phyloP scores from a whole-genome alignment of 1,140 invertebrate species.

The Mycetomoellerius zeteki region DNA sequence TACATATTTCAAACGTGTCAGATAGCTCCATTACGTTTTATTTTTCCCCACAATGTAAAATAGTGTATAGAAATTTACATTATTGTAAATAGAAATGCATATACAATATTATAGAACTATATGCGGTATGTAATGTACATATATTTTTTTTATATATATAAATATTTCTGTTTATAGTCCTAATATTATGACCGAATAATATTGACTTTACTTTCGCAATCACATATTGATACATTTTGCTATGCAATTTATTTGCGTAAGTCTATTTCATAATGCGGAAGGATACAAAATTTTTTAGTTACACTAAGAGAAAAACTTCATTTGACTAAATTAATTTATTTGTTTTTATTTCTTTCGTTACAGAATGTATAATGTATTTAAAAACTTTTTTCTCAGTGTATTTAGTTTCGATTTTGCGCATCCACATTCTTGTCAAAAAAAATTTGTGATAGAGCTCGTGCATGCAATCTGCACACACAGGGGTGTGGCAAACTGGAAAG shows the following conservation, averaged over 20 bases:
- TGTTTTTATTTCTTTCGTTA: no score
- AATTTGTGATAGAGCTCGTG: neutral
- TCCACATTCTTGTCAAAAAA: neutral
- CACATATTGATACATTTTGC: neutral
- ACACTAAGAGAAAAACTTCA: no score
- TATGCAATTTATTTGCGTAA: neutral
- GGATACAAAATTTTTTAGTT: neutral
- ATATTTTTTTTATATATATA: no score
- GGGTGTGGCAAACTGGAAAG: neutral
- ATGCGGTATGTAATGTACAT: neutral
- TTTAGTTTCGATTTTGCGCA: neutral
- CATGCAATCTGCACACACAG: conserved; percentile 4
- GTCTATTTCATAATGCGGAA: neutral
- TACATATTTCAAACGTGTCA: neutral
- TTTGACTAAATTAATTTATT: no score
- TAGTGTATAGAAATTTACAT: neutral
- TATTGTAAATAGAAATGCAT: neutral
- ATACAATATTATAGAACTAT: neutral
- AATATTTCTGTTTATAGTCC: neutral
- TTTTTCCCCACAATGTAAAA: conserved; percentile 8
- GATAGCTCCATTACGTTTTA: conserved; percentile 1
- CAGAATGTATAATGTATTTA: no score
- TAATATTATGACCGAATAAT: conserved; percentile 26
- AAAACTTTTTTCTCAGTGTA: no score
- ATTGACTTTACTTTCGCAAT: conserved; percentile 33